Evolutionary conservation across 2,113 vertebrate genomes (phyloP), one percentile per base, ranked within the genome.

Genomic region (Pelusios castaneus): DNA sequence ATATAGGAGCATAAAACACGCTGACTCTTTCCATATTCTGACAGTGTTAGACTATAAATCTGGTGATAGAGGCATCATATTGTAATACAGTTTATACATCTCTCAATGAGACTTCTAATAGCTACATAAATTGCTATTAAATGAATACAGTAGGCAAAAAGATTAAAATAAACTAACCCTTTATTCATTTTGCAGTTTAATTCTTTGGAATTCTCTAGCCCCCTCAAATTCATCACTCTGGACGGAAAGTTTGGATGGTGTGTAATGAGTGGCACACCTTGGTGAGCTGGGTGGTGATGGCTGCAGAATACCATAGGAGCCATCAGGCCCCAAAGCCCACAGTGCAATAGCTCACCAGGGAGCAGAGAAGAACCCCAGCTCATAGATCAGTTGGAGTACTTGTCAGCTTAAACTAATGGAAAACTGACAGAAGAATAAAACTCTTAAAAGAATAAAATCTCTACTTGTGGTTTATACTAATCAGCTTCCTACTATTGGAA

Each of bases 401-500:
- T 87, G 34, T 51, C 76, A 93, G 79, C 34, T 87, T 76, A 73
- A 91, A 91, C 81, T 76, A 38, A 49, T 73, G 25, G 73, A 45
- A 45, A 45, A 76, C 38, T 76, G 25, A 76, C 38, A 38, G 16
- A 90, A 91, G 92, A 89, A 91, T 81, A 82, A 92, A 94, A 19
- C 58, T 41, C 5, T 91, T 91, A 83, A 54, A 43, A 75, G 24
- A 76, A 25, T 76, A 45, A 43, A 75, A 22, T 95, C 93, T 67
- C 47, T 88, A 29, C 56, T 77, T 79, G 73, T 92, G 89, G 77
- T 52, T 87, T 91, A n/a, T 93, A 73, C 67, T 91, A 90, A 82
- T 67, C 76, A 95, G 51, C 51, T 88, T 93, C 47, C 49, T 84
- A 6, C 87, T 27, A 22, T 89, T 77, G 89, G 91, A 60, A 21